Percentiles rank a stretch among this genome's conserved stretches.
These are phyloP conservation scores for Idris sp. DNA, from an alignment of 1,140 invertebrate genomes.

Conservation along the genomic window DNA sequence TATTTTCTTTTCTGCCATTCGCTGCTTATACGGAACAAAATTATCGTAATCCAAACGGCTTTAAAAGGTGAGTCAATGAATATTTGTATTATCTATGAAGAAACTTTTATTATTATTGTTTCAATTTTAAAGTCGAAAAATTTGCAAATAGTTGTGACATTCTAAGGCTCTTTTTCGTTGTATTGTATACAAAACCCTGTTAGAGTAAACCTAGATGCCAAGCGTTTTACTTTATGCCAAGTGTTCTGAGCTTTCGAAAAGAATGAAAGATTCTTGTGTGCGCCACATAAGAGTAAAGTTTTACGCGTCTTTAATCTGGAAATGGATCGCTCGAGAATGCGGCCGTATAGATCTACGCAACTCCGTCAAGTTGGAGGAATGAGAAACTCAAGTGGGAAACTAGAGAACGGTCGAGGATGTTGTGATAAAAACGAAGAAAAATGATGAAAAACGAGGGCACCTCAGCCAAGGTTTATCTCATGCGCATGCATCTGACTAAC, in stretches of 20 bases:
- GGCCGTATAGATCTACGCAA: conserved; percentile 63
- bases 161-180: conserved; percentile 18
- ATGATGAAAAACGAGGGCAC: conserved; percentile 58
- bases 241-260: conserved; percentile 52
- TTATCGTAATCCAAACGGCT: conserved; percentile 13
- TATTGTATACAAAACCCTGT: conserved; percentile 58
- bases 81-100: too few relatives aligned
- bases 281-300: conserved; percentile 68
- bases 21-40: too few relatives aligned
- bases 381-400: conserved; percentile 50
- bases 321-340: conserved; percentile 75
- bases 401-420: conserved; percentile 47
- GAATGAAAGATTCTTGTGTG: conserved; percentile 63
- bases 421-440: conserved; percentile 56
- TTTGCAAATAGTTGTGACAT: conserved; percentile 26
- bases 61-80: too few relatives aligned
- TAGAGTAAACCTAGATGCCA: conserved; percentile 41
- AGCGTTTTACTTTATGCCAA: conserved; percentile 61
- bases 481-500: conserved; percentile 51
- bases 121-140: too few relatives aligned
- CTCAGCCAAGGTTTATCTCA: conserved; percentile 43
- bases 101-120: too few relatives aligned
- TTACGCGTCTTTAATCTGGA: conserved; percentile 77
- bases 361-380: conserved; percentile 18
- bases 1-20: too few relatives aligned